Evolutionary conservation across 2,888 invertebrate species (phyloP), one percentile per base, ranked within the genome.

Genomic region (Drosophila bunnanda): DNA sequence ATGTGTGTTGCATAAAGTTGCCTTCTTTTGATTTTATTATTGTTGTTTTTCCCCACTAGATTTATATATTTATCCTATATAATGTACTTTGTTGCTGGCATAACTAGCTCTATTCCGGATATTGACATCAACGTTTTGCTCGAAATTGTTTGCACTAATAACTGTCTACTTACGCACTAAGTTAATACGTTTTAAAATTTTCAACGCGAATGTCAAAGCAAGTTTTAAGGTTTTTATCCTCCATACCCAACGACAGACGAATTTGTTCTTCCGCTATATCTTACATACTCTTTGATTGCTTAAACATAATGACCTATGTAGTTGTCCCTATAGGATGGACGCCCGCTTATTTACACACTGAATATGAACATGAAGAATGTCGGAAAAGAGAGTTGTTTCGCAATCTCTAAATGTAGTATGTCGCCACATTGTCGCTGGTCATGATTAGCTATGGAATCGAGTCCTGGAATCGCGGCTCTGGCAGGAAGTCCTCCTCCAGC

Each of bases 401-500:
- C 22, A 52, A 50, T 55, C 54, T 62, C 80, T 89, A 90, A 71
- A 90, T 91, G 65, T 90, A 91, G 80, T 91, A 91, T 25, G 88
- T 90, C 48, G 90, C 89, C 75, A 91, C 90, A 77, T 90, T 90
- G 76, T 91, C 91, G 75, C 86, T 89, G 28, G 80, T 86, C 74
- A 91, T 83, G 83, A 91, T 90, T 79, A 90, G 90, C 91, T 91
- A 91, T 84, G 91, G 91, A 80, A 91, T 87, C 64, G 89, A 80
- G 72, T 91, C 88, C 77, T 89, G 89, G 84, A 92, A 92, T 66
- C 90, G 90, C 54, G 90, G 90, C 82, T 92, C 92, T 43, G 91
- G 88, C 81, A 91, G 90, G 65, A 91, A 80, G 74, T 92, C 92
- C 76, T 91, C 92, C 65, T 92, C 92, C 86, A 92, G 80, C 75